Evolutionary conservation across 1,140 invertebrate species (phyloP).

Genomic region (Aphelenchoides besseyi): DNA sequence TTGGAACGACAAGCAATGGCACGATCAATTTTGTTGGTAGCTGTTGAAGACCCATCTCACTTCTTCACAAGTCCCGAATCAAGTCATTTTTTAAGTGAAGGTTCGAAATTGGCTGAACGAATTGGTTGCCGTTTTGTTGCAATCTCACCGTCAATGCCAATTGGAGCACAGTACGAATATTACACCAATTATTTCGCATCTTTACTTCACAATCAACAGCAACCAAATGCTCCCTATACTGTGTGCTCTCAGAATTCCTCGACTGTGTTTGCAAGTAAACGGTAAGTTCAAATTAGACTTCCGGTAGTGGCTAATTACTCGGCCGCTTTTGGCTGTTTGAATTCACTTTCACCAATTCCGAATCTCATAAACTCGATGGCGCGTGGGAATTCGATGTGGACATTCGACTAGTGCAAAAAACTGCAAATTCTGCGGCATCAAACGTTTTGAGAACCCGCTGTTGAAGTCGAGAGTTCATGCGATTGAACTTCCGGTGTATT

Average conservation of each 20-base stretch:
- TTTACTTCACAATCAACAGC: slow-evolving; percentile 18
- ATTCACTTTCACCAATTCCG: too few species aligned
- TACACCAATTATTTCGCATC: slow-evolving; percentile 28
- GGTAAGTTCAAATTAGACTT: slow-evolving; percentile 12
- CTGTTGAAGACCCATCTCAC: slow-evolving; percentile 30
- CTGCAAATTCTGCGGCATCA: too few species aligned
- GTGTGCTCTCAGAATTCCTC: slow-evolving; percentile 21
- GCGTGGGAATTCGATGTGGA: too few species aligned
- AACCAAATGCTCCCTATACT: slow-evolving; percentile 27
- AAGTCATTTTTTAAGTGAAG: slow-evolving; percentile 33
- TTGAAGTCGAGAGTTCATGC: too few species aligned
- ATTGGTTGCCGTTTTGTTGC: slow-evolving; percentile 32
- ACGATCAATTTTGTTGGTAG: slow-evolving; percentile 30
- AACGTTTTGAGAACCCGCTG: too few species aligned
- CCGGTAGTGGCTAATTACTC: too few species aligned
- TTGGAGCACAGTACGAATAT: slow-evolving; percentile 14
- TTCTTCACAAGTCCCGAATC: slow-evolving; percentile 37
- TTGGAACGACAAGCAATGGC: slow-evolving; percentile 30
- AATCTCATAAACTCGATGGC: too few species aligned
- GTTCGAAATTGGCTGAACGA: slow-evolving; percentile 29
- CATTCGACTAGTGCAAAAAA: too few species aligned
- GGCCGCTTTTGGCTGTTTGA: too few species aligned
- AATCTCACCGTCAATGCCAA: slow-evolving; percentile 25
- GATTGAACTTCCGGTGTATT: too few species aligned
- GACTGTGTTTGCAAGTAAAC: slow-evolving; percentile 4